phyloP scores from a whole-genome alignment of 2,113 vertebrate species.

The Hydropotes inermis region DNA sequence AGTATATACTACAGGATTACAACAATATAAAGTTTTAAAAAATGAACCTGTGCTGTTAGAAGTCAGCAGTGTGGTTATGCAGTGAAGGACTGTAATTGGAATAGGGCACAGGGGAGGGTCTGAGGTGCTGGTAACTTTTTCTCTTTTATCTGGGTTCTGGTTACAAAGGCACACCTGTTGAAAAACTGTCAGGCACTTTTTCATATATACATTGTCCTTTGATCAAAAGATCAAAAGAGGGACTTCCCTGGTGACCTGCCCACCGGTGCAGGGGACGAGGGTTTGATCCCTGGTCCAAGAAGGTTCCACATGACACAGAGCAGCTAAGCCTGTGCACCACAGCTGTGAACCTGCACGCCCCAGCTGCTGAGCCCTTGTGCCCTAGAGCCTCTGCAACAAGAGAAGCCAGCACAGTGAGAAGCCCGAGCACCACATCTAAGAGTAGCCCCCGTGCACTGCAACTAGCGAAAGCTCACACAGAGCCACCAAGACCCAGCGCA shows the following conservation, averaged over 20 bases:
- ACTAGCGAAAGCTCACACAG: neutral
- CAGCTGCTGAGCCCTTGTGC: neutral
- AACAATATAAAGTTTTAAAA: neutral
- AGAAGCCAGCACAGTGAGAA: neutral
- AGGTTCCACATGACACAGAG: neutral
- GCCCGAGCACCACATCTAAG: too few species aligned
- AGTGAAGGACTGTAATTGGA: neutral
- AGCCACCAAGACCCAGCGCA: neutral
- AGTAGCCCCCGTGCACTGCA: accelerated
- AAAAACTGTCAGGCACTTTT: neutral
- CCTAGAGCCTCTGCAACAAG: neutral
- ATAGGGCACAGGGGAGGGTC: neutral
- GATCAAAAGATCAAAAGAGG: neutral
- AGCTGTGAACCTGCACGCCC: neutral
- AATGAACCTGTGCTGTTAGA: neutral
- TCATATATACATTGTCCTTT: neutral
- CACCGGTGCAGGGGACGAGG: neutral
- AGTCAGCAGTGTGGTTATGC: neutral
- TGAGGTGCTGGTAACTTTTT: neutral
- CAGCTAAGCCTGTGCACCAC: neutral
- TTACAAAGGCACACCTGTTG: neutral
- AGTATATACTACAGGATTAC: neutral
- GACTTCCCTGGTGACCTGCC: neutral
- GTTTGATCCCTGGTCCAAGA: neutral
- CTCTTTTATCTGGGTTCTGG: neutral